Evolutionary conservation across 2,113 vertebrate species (phyloP).

Genomic region (Erythrolamprus reginae): DNA sequence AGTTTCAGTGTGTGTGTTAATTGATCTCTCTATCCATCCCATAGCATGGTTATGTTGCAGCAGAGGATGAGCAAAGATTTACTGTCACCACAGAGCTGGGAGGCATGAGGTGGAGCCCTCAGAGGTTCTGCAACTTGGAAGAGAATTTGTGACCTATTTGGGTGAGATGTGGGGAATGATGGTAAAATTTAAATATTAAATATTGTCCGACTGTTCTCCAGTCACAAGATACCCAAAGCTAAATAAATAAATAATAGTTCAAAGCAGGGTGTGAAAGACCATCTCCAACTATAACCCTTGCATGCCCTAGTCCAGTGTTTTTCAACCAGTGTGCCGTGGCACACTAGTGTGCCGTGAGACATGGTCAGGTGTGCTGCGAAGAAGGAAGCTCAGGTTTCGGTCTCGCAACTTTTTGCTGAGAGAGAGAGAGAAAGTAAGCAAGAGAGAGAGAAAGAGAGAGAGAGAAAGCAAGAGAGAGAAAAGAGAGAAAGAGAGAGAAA

Average conservation of each 20-base stretch:
- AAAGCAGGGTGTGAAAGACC: neutral
- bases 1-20: neutral
- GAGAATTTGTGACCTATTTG: neutral
- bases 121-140: neutral
- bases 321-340: no score
- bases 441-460: no score
- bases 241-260: neutral
- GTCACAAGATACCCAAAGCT: neutral
- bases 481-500: no score
- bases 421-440: no score
- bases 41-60: neutral
- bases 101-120: neutral
- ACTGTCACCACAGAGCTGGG: neutral
- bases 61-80: neutral
- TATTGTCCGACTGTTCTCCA: neutral
- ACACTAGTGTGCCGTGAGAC: no score
- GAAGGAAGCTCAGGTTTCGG: no score
- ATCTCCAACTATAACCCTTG: neutral
- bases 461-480: no score
- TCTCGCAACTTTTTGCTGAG: no score
- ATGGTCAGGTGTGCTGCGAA: no score
- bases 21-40: neutral
- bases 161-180: neutral
- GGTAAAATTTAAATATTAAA: neutral
- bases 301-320: no score